Base-by-base conservation (phyloP, 2,888 invertebrate genomes). In the Heliconius ethilla region DNA sequence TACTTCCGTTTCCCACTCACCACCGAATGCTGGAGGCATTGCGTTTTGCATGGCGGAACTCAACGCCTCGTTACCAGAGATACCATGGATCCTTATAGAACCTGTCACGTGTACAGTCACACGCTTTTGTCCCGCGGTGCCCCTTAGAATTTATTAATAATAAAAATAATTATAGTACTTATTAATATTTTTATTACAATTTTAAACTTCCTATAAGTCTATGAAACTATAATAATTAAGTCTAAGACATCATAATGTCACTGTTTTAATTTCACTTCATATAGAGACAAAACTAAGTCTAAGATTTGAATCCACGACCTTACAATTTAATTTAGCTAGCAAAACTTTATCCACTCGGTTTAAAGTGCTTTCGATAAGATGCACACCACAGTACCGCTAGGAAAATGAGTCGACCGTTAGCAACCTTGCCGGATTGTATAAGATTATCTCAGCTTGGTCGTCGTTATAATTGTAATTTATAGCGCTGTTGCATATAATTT, bases 401-500 rank as follows among this genome's bases (percentile, higher is more conserved):
- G 76, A 63, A 76, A 79, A 79, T 76, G 70, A 76, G 55, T 11
- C 63, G 59, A 79, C 76, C 79, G 79, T 78, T 78, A 78, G n/a
- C 33, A 72, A n/a, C 72, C 59, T 33, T 72, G 75, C 59, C 67
- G 22, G 77, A 59, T 77, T 67, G 74, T 73, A 67, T 73, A 77
- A 74, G 66, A 73, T 74, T 77, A 74, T 74, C 73, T 67, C 59
- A 59, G 72, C 67, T 67, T 33, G 25, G 59, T 25, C 15, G n/a
- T n/a, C n/a, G 51, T 33, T 65, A 15, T 37, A 67, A 27, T 77
- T 59, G 67, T 62, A 45, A 77, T 77, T 77, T 29, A 37, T 15
- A 27, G 15, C 13, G 10, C 15, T 37, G 1, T 3, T 45, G 25
- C 25, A 25, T 45, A 69, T 69, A 7, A 67, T 67, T 37, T 67